phyloP scores from a whole-genome alignment of 2,797 vertebrate genomes.

The Platalea minor region DNA sequence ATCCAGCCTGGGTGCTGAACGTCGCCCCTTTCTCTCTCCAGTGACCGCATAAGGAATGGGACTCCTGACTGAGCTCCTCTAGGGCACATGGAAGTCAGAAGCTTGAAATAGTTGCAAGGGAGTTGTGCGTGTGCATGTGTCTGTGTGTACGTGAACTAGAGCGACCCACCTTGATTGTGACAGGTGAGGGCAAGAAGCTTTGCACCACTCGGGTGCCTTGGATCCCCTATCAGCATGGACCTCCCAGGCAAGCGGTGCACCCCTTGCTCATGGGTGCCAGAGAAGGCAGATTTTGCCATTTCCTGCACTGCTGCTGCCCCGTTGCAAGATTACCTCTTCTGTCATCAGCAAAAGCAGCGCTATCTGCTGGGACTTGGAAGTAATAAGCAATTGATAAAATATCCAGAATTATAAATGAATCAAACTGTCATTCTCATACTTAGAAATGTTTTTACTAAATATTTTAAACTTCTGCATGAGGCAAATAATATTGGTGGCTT shows the following conservation, averaged over 20 bases:
- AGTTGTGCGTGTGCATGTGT: too few relatives aligned
- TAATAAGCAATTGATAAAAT: neutral
- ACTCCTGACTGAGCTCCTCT: neutral
- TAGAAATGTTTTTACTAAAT: conserved; percentile 61
- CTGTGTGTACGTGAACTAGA: neutral
- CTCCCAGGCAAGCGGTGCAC: neutral
- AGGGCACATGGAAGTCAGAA: neutral
- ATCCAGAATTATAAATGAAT: neutral
- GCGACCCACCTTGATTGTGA: neutral
- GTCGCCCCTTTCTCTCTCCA: neutral
- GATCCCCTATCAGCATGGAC: neutral
- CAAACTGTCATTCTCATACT: neutral
- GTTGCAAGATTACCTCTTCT: neutral
- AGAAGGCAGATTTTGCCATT: neutral
- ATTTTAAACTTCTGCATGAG: neutral
- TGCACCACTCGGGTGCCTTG: neutral
- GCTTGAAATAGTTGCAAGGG: neutral
- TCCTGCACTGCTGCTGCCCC: neutral
- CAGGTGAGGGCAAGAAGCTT: neutral
- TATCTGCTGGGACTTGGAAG: neutral
- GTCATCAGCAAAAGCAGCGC: neutral
- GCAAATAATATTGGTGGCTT: neutral
- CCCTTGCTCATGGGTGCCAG: neutral
- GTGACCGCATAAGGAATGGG: neutral
- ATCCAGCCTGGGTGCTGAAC: neutral